Conservation (phyloP, 2,888 invertebrate species). For the Homarus gammarus region DNA sequence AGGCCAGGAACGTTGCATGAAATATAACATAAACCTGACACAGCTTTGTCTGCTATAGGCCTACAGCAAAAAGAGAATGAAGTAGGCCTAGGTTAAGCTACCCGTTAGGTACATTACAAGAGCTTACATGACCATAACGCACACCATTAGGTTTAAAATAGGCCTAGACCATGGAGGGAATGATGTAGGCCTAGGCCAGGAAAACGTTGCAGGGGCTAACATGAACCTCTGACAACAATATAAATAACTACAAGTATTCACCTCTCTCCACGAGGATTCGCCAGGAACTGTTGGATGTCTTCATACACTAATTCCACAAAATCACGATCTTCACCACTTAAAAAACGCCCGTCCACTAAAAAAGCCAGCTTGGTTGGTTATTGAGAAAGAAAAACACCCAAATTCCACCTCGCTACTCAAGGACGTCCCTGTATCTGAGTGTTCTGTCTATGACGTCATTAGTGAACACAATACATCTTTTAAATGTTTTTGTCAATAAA, state of each 20-base stretch:
- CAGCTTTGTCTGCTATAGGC: no score
- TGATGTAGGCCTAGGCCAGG: no score
- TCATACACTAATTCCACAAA: conserved; percentile 59
- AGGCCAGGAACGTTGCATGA: no score
- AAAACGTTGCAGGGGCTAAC: no score
- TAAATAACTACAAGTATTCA: conserved; percentile 26
- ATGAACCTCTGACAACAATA: background rate
- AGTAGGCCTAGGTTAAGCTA: no score
- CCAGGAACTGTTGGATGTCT: conserved; percentile 48
- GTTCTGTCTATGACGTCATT: conserved; percentile 25
- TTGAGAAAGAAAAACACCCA: background rate
- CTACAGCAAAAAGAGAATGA: no score
- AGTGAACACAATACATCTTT: conserved; percentile 28
- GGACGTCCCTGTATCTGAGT: conserved; percentile 37
- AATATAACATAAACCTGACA: no score
- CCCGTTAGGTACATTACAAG: no score
- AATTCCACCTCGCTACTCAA: conserved; percentile 2
- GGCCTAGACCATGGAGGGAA: no score
- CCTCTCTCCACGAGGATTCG: conserved; percentile 46
- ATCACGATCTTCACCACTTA: conserved; percentile 44
- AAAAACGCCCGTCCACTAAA: conserved; percentile 34
- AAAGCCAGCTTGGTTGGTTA: conserved; percentile 38
- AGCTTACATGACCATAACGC: no score
- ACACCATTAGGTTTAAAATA: no score
- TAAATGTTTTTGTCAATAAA: background rate